A percentile compares a stretch with the other conserved stretches of the same genome.
Evolutionary conservation across 1,140 invertebrate species (phyloP).

Genomic region (Stegodyphus dumicola): DNA sequence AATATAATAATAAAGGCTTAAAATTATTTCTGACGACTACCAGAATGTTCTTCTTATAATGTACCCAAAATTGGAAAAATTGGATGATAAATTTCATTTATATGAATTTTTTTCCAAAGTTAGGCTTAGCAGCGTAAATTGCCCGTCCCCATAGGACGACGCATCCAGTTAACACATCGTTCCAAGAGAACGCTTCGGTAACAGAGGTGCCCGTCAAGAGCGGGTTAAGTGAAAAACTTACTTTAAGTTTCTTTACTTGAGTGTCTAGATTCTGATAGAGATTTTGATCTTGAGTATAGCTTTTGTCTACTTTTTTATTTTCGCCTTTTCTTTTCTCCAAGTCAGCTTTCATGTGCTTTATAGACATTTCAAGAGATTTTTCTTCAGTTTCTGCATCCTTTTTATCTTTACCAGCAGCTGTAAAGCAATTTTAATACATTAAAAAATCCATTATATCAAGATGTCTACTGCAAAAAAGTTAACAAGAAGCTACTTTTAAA

Average conservation of each 20-base stretch:
- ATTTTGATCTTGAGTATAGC: constrained; percentile 77
- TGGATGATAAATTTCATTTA: too few species aligned
- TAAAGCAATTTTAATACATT: constrained; percentile 47
- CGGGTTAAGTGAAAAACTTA: constrained; percentile 63
- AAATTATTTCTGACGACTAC: too few species aligned
- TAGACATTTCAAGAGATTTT: constrained; percentile 82
- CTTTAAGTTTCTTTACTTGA: constrained; percentile 74
- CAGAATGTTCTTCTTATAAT: too few species aligned
- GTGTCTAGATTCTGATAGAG: constrained; percentile 71
- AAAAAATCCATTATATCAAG: not conserved
- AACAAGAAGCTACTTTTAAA: not conserved
- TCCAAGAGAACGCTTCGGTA: too few species aligned
- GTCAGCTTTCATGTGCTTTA: constrained; percentile 78
- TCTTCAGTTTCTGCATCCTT: constrained; percentile 83
- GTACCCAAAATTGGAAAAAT: too few species aligned
- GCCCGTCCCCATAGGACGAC: too few species aligned
- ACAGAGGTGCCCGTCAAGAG: too few species aligned
- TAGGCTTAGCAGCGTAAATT: too few species aligned
- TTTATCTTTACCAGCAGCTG: constrained; percentile 80
- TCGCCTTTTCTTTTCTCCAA: constrained; percentile 78
- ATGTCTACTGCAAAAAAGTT: not conserved
- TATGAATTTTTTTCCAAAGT: too few species aligned
- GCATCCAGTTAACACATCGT: too few species aligned
- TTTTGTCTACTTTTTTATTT: constrained; percentile 77
- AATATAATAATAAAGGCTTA: too few species aligned